phyloP scores from a whole-genome alignment of 2,797 vertebrate species.

The Dicrostonyx torquatus region DNA sequence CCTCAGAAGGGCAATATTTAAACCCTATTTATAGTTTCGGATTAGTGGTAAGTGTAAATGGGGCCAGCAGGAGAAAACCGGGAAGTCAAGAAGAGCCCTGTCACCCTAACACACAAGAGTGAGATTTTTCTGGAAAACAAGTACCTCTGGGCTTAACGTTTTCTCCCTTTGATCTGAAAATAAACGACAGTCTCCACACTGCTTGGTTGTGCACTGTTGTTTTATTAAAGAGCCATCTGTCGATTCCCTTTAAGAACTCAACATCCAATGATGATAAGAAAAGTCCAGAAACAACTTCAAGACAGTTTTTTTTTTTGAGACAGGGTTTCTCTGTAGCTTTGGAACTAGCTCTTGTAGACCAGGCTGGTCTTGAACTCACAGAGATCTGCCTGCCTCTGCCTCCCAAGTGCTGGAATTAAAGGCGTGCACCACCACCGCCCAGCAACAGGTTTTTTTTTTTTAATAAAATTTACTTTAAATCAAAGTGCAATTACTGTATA shows the following conservation, averaged over 20 bases:
- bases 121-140: conserved; percentile 56
- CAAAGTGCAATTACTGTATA: neutral
- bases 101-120: neutral
- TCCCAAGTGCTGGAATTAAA: too few species aligned
- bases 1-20: conserved; percentile 17
- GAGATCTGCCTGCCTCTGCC: too few species aligned
- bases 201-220: conserved; percentile 24
- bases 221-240: conserved; percentile 62
- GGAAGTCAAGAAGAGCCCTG: conserved; percentile 10
- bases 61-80: neutral
- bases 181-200: conserved; percentile 54
- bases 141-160: conserved; percentile 57
- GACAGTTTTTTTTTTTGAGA: neutral
- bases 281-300: conserved; percentile 41
- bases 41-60: neutral
- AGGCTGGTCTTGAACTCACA: too few species aligned
- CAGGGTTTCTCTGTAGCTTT: too few species aligned
- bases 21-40: conserved; percentile 47
- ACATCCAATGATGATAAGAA: conserved; percentile 16
- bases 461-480: conserved; percentile 41
- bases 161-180: conserved; percentile 68
- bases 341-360: too few species aligned
- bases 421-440: too few species aligned
- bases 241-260: conserved; percentile 54
- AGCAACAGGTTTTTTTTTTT: too few species aligned